Evolutionary conservation across 2,113 vertebrate genomes (phyloP).

Genomic region (Daboia siamensis): DNA sequence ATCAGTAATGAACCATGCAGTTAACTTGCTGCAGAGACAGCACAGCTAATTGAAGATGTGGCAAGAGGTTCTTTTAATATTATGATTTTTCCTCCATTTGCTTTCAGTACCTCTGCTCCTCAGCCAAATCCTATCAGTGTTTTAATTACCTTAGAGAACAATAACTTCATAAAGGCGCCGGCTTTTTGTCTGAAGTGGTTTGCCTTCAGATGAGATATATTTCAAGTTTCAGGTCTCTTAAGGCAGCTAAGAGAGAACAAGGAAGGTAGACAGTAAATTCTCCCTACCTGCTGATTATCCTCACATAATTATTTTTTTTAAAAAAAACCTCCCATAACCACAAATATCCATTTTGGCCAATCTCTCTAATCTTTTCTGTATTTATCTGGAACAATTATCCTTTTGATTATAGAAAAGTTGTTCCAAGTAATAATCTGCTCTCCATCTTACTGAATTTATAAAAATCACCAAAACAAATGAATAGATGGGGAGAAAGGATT

Average conservation of each 20-base stretch:
- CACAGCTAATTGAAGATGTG: slow-evolving; percentile 48
- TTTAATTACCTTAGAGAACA: slow-evolving; percentile 65
- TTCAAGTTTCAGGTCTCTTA: slow-evolving; percentile 39
- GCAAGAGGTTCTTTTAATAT: slow-evolving; percentile 54
- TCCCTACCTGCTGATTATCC: slow-evolving; percentile 31
- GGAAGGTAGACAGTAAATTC: slow-evolving; percentile 51
- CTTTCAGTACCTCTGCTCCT: slow-evolving; percentile 51
- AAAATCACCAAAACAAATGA: background rate
- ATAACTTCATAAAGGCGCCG: slow-evolving; percentile 41
- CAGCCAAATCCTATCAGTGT: slow-evolving; percentile 52
- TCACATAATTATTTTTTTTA: slow-evolving; percentile 55
- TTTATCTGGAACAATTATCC: slow-evolving; percentile 23
- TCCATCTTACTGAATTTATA: slow-evolving; percentile 16
- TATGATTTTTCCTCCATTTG: slow-evolving; percentile 61
- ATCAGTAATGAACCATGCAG: slow-evolving; percentile 49
- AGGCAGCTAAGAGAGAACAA: slow-evolving; percentile 38
- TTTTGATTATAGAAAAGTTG: slow-evolving; percentile 29
- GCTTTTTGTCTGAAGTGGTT: slow-evolving; percentile 49
- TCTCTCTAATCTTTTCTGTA: slow-evolving; percentile 46
- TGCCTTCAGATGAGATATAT: slow-evolving; percentile 28
- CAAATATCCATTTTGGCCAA: slow-evolving; percentile 23
- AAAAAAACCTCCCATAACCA: slow-evolving; percentile 32
- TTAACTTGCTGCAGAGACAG: slow-evolving; percentile 31
- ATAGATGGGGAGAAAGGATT: background rate
- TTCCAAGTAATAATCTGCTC: slow-evolving; percentile 26